Percentiles rank a stretch among this genome's conserved stretches.
phyloP scores from a whole-genome alignment of 2,888 invertebrate species.

The Neuroscelio doddi region DNA sequence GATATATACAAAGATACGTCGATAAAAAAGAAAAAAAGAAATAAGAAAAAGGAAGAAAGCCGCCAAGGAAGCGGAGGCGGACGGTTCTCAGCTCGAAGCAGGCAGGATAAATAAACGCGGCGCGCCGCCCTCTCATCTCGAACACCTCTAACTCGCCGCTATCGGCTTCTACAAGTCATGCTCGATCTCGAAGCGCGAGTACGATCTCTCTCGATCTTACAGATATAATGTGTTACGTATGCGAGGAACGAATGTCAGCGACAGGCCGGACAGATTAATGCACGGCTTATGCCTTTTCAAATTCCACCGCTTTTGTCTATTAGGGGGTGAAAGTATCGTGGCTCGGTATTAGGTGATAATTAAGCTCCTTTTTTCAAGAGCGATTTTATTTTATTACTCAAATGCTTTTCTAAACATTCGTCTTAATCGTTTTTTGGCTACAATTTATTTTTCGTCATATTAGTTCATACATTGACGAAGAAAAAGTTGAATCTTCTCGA shows the following conservation, averaged over 20 bases:
- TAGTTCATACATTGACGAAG: too few species aligned
- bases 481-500: too few species aligned
- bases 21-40: constrained; percentile 24
- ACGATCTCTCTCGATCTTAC: constrained; percentile 30
- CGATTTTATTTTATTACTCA: constrained; percentile 28
- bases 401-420: constrained; percentile 33
- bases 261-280: constrained; percentile 34
- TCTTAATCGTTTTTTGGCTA: constrained; percentile 13
- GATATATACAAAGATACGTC: too few species aligned
- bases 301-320: constrained; percentile 39
- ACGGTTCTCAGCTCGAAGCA: constrained; percentile 51
- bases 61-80: constrained; percentile 41
- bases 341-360: constrained; percentile 32
- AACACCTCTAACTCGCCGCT: constrained; percentile 68
- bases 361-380: constrained; percentile 25
- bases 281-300: constrained; percentile 28
- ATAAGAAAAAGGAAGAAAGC: constrained; percentile 26
- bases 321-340: constrained; percentile 29
- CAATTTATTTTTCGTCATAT: neutral
- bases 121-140: constrained; percentile 69
- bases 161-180: constrained; percentile 57
- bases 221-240: constrained; percentile 25
- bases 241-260: constrained; percentile 5
- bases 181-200: constrained; percentile 33
- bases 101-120: constrained; percentile 70